Conservation (phyloP, 2,113 vertebrate genomes). For the Nymphicus hollandicus region DNA sequence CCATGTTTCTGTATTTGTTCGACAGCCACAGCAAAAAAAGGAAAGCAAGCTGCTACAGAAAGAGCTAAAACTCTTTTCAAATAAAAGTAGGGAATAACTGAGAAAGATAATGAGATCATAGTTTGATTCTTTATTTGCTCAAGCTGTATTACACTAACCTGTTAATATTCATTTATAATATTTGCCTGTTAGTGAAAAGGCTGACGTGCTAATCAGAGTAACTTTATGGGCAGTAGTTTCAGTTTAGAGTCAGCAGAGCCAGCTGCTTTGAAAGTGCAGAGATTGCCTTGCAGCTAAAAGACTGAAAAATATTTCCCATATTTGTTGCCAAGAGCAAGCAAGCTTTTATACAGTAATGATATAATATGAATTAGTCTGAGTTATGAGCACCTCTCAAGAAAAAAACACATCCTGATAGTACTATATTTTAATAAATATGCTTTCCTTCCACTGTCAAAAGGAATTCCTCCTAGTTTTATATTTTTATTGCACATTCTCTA, state of each 20-base stretch:
- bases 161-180: background rate
- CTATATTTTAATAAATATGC: slow-evolving; percentile 16
- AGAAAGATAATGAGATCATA: background rate
- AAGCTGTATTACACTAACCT: background rate
- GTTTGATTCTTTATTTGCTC: background rate
- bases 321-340: background rate
- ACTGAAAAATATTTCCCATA: slow-evolving; percentile 17
- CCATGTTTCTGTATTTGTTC: background rate
- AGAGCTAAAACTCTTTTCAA: background rate
- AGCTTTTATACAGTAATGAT: slow-evolving; percentile 7
- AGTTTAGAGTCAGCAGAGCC: background rate
- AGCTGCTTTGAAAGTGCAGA: background rate
- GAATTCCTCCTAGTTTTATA: background rate
- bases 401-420: slow-evolving; percentile 7
- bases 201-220: background rate
- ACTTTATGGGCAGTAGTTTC: background rate
- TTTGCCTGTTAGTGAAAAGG: background rate
- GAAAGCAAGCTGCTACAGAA: background rate
- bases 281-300: background rate
- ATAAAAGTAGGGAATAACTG: background rate
- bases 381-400: slow-evolving; percentile 8
- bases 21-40: background rate
- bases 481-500: background rate
- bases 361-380: slow-evolving; percentile 11
- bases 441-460: slow-evolving; percentile 8